phyloP scores from a whole-genome alignment of 2,888 invertebrate genomes.

The Acanthosoma haemorrhoidale region DNA sequence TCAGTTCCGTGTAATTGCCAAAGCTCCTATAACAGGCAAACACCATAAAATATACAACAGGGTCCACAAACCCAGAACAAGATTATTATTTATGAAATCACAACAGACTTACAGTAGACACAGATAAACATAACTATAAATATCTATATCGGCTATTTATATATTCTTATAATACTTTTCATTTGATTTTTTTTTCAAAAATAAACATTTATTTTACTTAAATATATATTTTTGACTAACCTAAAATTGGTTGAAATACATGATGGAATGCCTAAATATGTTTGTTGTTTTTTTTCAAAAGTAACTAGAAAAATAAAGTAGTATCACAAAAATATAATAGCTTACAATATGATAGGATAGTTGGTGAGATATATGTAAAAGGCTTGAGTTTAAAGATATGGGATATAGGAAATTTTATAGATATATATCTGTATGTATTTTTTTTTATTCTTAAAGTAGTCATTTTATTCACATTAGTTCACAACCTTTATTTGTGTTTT shows the following conservation, averaged over 20 bases:
- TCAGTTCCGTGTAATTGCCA: conserved; percentile 26
- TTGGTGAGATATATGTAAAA: not conserved
- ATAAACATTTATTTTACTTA: conserved; percentile 33
- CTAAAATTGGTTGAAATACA: conserved; percentile 19
- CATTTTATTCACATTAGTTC: not conserved
- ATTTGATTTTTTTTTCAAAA: conserved; percentile 31
- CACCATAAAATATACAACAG: conserved; percentile 13
- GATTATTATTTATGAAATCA: conserved; percentile 15
- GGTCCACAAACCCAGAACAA: conserved; percentile 2
- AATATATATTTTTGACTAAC: conserved; percentile 11
- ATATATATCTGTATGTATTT: too few species aligned
- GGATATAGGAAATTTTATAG: too few species aligned
- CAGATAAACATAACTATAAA: not conserved
- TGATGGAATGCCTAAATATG: not conserved
- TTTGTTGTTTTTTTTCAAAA: not conserved
- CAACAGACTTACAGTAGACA: not conserved
- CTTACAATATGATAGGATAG: conserved; percentile 3
- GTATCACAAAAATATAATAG: conserved; percentile 21
- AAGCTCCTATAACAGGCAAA: conserved; percentile 26
- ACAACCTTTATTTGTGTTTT: not conserved
- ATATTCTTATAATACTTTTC: not conserved
- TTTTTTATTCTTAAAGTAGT: too few species aligned
- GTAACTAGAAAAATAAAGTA: conserved; percentile 22
- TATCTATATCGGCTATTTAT: not conserved
- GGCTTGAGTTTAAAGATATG: conserved; percentile 9